Evolutionary conservation across 2,888 invertebrate genomes (phyloP), one percentile per base, ranked within the genome.

Genomic region (Ryuthela nishihirai): DNA sequence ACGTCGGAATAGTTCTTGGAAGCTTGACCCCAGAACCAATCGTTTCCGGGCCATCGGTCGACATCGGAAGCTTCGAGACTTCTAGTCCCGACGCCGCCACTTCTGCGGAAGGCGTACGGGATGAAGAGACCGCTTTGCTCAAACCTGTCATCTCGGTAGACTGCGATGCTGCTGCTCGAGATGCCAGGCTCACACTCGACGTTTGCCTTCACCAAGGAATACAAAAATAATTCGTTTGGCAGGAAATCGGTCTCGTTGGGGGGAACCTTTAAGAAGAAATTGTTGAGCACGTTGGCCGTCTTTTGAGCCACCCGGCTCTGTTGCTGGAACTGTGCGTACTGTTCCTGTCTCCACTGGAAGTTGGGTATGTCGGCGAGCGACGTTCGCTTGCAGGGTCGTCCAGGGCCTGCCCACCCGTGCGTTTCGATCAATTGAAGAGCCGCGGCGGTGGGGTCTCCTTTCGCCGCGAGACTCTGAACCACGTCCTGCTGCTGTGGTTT

Each of bases 221-320:
- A 55, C 23, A 49, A 60, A 17, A 60, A 49, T 18, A 43, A 47
- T 45, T 56, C 49, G 43, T 50, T 50, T 23, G 46, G 42, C 18
- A 52, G 36, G 12, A 53, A 23, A 17, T 42, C 49, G 18, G 42
- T 24, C n/a, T 42, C 38, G 18, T 47, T 47, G 10, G 42, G 26
- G 21, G 36, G 48, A 9, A 18, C 32, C 29, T 44, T 29, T 9
- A 23, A 25, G 23, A 60, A 60, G 6, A 60, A 18, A 17, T 48
- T 44, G 10, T 48, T 48, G 15, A 60, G 47, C 21, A 60, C 24
- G 35, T 60, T 59, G 35, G 60, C 35, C 15, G 50, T 50, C 17
- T 48, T 41, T 15, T 50, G 21, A 10, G 54, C 60, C n/a, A n/a
- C n/a, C n/a, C n/a, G n/a, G n/a, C n/a, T n/a, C n/a, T n/a, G n/a